Percentiles rank a stretch among this genome's conserved stretches.
Conservation (phyloP, 2,888 invertebrate genomes). For the Apotomis betuletana region DNA sequence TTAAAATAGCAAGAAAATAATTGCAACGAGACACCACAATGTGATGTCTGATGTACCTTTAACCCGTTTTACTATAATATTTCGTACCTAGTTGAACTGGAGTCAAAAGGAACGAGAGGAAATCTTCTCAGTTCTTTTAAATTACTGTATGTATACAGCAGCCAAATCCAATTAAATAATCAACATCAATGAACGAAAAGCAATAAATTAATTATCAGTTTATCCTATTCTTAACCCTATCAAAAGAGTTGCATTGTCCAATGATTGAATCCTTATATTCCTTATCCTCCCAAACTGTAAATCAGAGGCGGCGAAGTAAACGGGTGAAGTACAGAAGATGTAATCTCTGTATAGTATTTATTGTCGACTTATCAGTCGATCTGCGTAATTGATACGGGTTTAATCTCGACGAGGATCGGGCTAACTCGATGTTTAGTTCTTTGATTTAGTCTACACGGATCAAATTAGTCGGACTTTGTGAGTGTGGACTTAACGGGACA, state of each 20-base stretch:
- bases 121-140: too few species aligned
- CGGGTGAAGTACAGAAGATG: conserved; percentile 54
- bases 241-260: conserved; percentile 22
- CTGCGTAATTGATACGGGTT: conserved; percentile 71
- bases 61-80: too few species aligned
- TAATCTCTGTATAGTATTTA: conserved; percentile 67
- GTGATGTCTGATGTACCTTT: too few species aligned
- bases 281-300: conserved; percentile 55
- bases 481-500: not conserved
- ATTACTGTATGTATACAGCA: too few species aligned
- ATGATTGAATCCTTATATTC: conserved; percentile 53
- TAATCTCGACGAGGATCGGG: conserved; percentile 25
- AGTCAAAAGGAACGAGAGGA: too few species aligned
- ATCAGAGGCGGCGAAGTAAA: conserved; percentile 67
- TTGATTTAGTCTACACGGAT: conserved; percentile 31
- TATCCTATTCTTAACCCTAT: conserved; percentile 8
- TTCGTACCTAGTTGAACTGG: too few species aligned
- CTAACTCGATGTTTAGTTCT: conserved; percentile 34
- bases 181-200: conserved; percentile 11
- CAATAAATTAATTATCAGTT: conserved; percentile 37
- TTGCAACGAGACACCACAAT: too few species aligned
- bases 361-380: conserved; percentile 70
- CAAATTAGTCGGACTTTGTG: conserved; percentile 23
- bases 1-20: too few species aligned
- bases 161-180: not conserved